Evolutionary conservation across 2,888 invertebrate species (phyloP).

Genomic region (Eupelmus urozonus): DNA sequence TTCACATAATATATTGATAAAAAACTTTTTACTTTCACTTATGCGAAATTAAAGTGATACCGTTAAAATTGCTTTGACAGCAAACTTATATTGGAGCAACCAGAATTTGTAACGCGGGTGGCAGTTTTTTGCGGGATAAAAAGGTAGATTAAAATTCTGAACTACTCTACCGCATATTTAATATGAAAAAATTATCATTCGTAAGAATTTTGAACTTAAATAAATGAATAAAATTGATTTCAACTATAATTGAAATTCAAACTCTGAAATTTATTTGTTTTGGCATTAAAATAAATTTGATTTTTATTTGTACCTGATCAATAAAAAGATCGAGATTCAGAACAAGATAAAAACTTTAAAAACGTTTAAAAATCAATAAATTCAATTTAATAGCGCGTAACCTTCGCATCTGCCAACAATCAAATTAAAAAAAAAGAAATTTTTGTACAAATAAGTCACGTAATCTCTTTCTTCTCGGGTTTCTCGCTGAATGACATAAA

Average conservation of each 20-base stretch:
- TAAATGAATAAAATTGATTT: too few species aligned
- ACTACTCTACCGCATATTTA: too few species aligned
- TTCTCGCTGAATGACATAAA: neutral
- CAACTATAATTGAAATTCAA: too few species aligned
- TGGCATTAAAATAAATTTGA: too few species aligned
- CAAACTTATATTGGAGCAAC: neutral
- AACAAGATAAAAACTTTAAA: too few species aligned
- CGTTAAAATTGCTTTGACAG: slow-evolving; percentile 14
- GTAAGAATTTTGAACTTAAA: too few species aligned
- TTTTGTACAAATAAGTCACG: slow-evolving; percentile 16
- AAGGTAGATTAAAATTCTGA: too few species aligned
- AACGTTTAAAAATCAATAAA: slow-evolving; percentile 29
- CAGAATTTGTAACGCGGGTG: slow-evolving; percentile 31
- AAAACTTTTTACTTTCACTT: slow-evolving; percentile 32
- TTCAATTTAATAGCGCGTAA: slow-evolving; percentile 9
- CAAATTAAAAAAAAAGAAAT: slow-evolving; percentile 16
- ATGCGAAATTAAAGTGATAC: slow-evolving; percentile 1
- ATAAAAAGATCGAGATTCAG: too few species aligned
- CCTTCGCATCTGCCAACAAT: slow-evolving; percentile 21
- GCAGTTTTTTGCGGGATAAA: neutral
- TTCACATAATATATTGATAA: too few species aligned
- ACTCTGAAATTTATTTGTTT: too few species aligned
- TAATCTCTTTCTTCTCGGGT: slow-evolving; percentile 12
- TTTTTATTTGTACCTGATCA: too few species aligned
- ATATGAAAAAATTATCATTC: too few species aligned